Evolutionary conservation across 2,888 invertebrate genomes (phyloP).

Genomic region (Papilio elwesi): DNA sequence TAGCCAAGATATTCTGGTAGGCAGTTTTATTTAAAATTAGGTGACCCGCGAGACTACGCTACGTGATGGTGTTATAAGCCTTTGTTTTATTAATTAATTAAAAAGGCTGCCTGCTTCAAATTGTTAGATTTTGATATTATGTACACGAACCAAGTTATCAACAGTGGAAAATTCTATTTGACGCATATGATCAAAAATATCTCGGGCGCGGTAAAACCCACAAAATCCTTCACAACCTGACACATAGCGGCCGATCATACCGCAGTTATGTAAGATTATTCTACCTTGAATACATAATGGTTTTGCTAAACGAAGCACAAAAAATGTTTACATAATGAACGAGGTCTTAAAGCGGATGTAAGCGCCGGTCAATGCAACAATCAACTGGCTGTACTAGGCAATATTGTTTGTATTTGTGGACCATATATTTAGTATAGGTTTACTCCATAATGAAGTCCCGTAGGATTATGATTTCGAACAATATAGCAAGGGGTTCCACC

Average conservation of each 20-base stretch:
- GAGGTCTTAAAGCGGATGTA: background rate
- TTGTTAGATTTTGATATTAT: no score
- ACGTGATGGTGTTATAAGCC: no score
- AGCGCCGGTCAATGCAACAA: background rate
- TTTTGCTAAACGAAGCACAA: constrained; percentile 11
- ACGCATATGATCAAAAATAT: background rate
- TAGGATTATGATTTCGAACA: no score
- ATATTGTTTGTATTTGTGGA: background rate
- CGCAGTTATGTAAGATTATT: constrained; percentile 23
- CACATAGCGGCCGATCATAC: constrained; percentile 4
- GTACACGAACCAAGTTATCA: background rate
- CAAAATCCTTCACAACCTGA: constrained; percentile 3
- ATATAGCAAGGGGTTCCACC: no score
- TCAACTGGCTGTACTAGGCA: background rate
- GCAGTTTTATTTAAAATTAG: no score
- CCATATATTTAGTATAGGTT: background rate
- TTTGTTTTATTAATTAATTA: no score
- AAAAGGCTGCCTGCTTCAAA: background rate
- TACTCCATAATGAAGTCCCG: no score
- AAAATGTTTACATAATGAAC: constrained; percentile 12
- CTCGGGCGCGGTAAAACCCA: constrained; percentile 20
- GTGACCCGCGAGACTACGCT: no score
- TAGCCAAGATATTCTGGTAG: background rate
- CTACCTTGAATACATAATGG: constrained; percentile 32
- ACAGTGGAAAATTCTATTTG: background rate